These are phyloP conservation scores for Melanargia galathea DNA, from an alignment of 2,888 invertebrate genomes.

Conservation along the genomic window DNA sequence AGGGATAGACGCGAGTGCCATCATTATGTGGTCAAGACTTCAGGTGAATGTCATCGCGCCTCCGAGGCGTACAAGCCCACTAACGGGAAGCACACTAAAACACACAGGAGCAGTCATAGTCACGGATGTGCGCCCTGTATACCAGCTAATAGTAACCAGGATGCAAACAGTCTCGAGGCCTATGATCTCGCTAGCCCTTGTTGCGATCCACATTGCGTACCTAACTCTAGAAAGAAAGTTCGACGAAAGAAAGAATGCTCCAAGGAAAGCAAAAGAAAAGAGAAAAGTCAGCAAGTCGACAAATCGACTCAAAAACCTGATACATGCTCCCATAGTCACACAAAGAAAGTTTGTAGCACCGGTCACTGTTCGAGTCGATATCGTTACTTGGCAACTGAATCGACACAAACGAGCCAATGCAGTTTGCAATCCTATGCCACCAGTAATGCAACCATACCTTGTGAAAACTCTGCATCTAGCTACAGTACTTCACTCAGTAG, in stretches of 20 bases:
- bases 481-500: conserved; percentile 93
- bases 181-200: conserved; percentile 94
- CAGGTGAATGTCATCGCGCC: conserved; percentile 63
- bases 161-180: conserved; percentile 91
- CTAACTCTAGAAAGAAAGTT: conserved; percentile 80
- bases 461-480: conserved; percentile 88
- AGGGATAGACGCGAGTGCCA: conserved; percentile 85
- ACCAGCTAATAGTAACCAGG: conserved; percentile 84
- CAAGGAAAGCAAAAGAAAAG: conserved; percentile 84
- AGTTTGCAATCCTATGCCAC: conserved; percentile 92
- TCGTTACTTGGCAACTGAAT: conserved; percentile 85
- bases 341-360: conserved; percentile 69
- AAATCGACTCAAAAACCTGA: conserved; percentile 75
- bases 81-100: conserved; percentile 64
- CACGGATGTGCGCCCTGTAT: conserved; percentile 89
- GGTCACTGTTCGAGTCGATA: conserved; percentile 74
- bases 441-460: conserved; percentile 85
- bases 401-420: conserved; percentile 88
- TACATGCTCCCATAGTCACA: conserved; percentile 71
- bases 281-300: conserved; percentile 80
- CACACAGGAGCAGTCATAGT: conserved; percentile 67
- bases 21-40: conserved; percentile 84
- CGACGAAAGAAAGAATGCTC: conserved; percentile 82
- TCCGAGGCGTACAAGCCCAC: conserved; percentile 60
- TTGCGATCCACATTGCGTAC: conserved; percentile 93